Evolutionary conservation across 1,140 invertebrate genomes (phyloP).

Genomic region (Drosophila guanche): DNA sequence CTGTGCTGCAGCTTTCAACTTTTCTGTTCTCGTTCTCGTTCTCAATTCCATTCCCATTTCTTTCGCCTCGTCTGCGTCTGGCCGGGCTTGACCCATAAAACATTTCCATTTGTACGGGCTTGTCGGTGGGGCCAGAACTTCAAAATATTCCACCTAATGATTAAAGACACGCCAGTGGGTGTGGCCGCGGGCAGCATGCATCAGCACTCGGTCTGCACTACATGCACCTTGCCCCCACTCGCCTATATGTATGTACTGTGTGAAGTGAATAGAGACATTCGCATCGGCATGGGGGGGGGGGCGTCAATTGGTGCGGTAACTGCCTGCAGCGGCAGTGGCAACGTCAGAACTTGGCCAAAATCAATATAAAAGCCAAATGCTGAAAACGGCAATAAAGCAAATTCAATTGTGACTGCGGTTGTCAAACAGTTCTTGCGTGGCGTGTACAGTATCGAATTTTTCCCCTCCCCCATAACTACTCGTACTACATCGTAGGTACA

Average conservation of each 20-base stretch:
- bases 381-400: slow-evolving; percentile 64
- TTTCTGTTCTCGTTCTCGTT: slow-evolving; percentile 25
- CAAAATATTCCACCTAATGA: slow-evolving; percentile 36
- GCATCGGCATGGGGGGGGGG: slow-evolving; percentile 22
- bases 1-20: slow-evolving; percentile 13
- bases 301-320: slow-evolving; percentile 39
- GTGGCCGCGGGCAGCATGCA: slow-evolving; percentile 25
- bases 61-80: slow-evolving; percentile 38
- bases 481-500: slow-evolving; percentile 12
- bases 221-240: slow-evolving; percentile 6
- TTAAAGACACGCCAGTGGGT: slow-evolving; percentile 59
- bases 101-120: slow-evolving; percentile 16
- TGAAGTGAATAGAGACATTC: slow-evolving; percentile 47
- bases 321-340: slow-evolving; percentile 19
- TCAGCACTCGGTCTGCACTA: slow-evolving; percentile 9
- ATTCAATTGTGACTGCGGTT: slow-evolving; percentile 79
- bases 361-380: slow-evolving; percentile 66
- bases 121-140: not conserved
- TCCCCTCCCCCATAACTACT: slow-evolving; percentile 37
- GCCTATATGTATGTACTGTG: not conserved
- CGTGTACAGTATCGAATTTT: slow-evolving; percentile 60
- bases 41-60: slow-evolving; percentile 20
- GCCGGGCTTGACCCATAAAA: slow-evolving; percentile 46
- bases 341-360: slow-evolving; percentile 48
- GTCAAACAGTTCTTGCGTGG: slow-evolving; percentile 69